Base-by-base conservation (phyloP, 1,140 invertebrate genomes). In the Phocides pigmalion region DNA sequence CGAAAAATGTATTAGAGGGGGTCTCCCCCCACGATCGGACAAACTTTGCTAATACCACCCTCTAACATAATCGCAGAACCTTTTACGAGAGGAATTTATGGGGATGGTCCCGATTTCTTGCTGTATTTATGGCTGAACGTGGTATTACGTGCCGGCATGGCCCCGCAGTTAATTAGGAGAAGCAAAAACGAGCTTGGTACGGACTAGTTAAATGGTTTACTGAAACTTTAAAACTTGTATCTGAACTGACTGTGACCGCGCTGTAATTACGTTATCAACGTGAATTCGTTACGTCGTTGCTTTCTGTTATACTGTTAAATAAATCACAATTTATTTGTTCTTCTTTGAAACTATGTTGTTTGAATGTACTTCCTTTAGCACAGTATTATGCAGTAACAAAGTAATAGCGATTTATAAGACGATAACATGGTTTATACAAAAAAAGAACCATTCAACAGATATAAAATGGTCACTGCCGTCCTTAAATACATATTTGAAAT, bases 1-100 rank as follows among this genome's bases (percentile, higher is more conserved):
- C 91, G 91, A 92, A 92, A 92, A 92, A 92, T 92, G 89, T 92
- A 92, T 92, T 92, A 86, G 81, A 79, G 82, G 32, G 82, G 77
- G 80, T 54, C 42, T 47, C 50, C 70, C 72, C 84, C 85, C 76
- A 47, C 75, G 66, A 91, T 89, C 89, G 87, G 89, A 88, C 89
- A 89, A 91, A 91, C 87, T 91, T 91, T 89, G 87, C 89, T 91
- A 91, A 91, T 89, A 91, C 89, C 87, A 91, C 89, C 87, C 89
- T 79, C 89, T 83, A 89, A 89, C 89, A 91, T 91, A 89, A 91
- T 91, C 89, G 89, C 82, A 71, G 83, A 89, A 82, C 89, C 87
- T 91, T 91, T 91, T 91, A 91, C 86, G 89, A 91, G 87, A 89
- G 80, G 87, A 91, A 91, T 91, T 91, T 91, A 91, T 91, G 84